A percentile compares a stretch with the other conserved stretches of the same genome.
phyloP scores from a whole-genome alignment of 2,797 vertebrate genomes.

The Myotis findleyi region DNA sequence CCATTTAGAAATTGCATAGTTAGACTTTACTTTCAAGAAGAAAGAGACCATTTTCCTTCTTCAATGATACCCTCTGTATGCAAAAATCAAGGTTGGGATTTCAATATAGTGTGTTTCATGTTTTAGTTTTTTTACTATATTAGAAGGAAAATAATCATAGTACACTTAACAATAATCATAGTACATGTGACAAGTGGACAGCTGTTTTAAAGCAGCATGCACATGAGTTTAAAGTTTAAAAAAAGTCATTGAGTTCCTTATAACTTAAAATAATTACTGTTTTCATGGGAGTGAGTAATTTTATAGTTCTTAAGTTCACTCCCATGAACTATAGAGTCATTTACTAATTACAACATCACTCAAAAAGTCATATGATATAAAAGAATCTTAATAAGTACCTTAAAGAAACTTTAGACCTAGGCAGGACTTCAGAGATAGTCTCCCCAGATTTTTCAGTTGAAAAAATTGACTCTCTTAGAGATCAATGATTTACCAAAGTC shows the following conservation, averaged over 20 bases:
- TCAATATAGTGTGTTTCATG: constrained; percentile 21
- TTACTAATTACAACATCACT: constrained; percentile 48
- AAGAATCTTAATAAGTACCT: background rate
- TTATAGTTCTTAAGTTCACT: background rate
- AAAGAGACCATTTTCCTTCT: constrained; percentile 16
- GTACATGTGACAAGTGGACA: background rate
- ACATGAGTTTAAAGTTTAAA: constrained; percentile 31
- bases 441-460: background rate
- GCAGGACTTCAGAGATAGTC: background rate
- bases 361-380: constrained; percentile 34
- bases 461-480: constrained; percentile 18
- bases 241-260: constrained; percentile 18
- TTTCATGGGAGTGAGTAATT: constrained; percentile 11
- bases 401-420: constrained; percentile 47
- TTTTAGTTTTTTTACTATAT: constrained; percentile 8
- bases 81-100: constrained; percentile 39
- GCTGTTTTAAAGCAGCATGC: background rate
- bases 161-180: background rate
- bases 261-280: constrained; percentile 62
- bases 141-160: background rate
- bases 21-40: background rate
- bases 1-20: background rate
- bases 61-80: background rate
- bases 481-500: constrained; percentile 37
- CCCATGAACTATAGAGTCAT: background rate